A percentile compares a stretch with the other conserved stretches of the same genome.
phyloP scores from a whole-genome alignment of 2,888 invertebrate species.

The Germaria angustata region DNA sequence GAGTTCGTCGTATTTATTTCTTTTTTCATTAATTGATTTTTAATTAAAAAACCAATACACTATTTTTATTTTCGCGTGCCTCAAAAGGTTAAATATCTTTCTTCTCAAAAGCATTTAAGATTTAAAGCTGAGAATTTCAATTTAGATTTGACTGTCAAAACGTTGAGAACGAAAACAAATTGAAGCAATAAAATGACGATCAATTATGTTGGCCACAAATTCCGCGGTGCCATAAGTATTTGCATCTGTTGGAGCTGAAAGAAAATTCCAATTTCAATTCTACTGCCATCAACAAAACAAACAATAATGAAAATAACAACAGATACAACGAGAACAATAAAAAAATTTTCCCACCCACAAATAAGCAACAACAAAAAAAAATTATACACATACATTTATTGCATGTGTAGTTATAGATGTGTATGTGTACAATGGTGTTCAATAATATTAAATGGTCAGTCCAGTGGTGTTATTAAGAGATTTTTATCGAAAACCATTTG shows the following conservation, averaged over 20 bases:
- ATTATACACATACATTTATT: too few relatives aligned
- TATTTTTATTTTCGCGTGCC: too few relatives aligned
- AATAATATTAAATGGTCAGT: conserved; percentile 49
- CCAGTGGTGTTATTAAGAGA: conserved; percentile 52
- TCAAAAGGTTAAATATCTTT: too few relatives aligned
- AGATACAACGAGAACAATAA: background rate
- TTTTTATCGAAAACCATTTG: conserved; percentile 56
- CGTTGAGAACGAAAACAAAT: background rate
- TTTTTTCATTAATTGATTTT: too few relatives aligned
- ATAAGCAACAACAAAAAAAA: background rate
- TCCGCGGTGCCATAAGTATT: background rate
- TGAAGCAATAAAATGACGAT: conserved; percentile 12
- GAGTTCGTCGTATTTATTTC: too few relatives aligned
- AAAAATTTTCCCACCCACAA: conserved; percentile 23
- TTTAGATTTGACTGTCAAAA: background rate
- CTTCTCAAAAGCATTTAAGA: too few relatives aligned
- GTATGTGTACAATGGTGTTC: conserved; percentile 19
- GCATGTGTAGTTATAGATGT: too few relatives aligned
- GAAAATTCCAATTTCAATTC: conserved; percentile 26
- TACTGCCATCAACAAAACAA: conserved; percentile 15
- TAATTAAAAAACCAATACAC: too few relatives aligned
- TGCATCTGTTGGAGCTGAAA: too few relatives aligned
- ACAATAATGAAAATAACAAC: background rate
- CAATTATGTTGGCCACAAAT: conserved; percentile 12
- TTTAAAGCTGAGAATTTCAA: background rate